Conservation (phyloP, 2,888 invertebrate genomes). For the Meloe dianella region DNA sequence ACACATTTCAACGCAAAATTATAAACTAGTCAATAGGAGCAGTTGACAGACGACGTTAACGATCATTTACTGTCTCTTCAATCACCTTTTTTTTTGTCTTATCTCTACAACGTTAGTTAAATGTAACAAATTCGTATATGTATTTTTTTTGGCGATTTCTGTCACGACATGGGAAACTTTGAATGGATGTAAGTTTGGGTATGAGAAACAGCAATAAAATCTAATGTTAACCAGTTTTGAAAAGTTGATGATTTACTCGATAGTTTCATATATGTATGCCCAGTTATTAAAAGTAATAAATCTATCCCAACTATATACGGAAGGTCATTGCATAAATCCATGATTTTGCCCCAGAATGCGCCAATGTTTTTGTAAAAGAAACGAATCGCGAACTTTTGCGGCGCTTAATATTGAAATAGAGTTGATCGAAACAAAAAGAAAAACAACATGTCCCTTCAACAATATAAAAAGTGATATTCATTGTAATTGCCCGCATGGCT, state of each 20-base stretch:
- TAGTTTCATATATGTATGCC: constrained; percentile 41
- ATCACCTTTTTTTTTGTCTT: not conserved
- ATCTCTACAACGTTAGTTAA: not conserved
- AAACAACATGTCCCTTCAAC: not conserved
- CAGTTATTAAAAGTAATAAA: constrained; percentile 53
- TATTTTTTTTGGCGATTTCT: not conserved
- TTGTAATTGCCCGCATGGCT: constrained; percentile 4
- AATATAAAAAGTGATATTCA: constrained; percentile 2
- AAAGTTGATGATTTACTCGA: constrained; percentile 34
- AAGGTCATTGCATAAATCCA: constrained; percentile 44
- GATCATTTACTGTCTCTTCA: not conserved
- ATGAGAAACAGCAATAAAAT: constrained; percentile 25
- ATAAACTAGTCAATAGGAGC: not conserved
- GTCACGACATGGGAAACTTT: not conserved
- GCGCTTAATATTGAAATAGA: constrained; percentile 17
- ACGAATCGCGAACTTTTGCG: constrained; percentile 45
- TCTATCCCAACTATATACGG: constrained; percentile 38
- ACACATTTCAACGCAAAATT: not conserved
- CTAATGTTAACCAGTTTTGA: constrained; percentile 32
- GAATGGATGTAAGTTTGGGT: not conserved
- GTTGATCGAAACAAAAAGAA: not conserved
- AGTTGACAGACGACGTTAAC: not conserved
- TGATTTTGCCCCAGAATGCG: constrained; percentile 42
- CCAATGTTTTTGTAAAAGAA: constrained; percentile 33
- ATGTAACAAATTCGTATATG: not conserved